Evolutionary conservation across 2,113 vertebrate species (phyloP).

Genomic region (Epinephelus lanceolatus): DNA sequence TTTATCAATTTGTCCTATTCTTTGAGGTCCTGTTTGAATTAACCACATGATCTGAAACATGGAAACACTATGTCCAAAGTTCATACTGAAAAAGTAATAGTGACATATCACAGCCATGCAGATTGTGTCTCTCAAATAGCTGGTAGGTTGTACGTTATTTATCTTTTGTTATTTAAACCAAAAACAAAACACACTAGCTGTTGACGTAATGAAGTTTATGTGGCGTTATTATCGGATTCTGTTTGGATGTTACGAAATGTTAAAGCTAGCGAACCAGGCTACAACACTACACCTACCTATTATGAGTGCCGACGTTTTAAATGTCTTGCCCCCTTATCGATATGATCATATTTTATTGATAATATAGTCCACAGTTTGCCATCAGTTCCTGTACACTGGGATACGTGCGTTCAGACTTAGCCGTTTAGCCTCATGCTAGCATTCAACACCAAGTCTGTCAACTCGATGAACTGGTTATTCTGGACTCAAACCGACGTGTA

Average conservation of each 20-base stretch:
- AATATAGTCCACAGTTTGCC: not conserved
- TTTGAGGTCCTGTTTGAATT: not conserved
- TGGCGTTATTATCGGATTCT: not conserved
- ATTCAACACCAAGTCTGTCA: constrained; percentile 62
- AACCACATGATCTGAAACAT: constrained; percentile 4
- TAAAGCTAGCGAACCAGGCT: not conserved
- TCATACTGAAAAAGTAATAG: constrained; percentile 22
- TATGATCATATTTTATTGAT: not conserved
- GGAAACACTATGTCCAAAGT: constrained; percentile 61
- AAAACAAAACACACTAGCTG: too few relatives aligned
- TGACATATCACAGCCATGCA: not conserved
- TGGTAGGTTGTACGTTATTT: not conserved
- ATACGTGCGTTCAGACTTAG: constrained; percentile 68
- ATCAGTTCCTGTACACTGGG: constrained; percentile 40
- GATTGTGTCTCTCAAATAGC: not conserved
- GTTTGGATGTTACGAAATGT: constrained; percentile 9
- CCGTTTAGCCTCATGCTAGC: constrained; percentile 75
- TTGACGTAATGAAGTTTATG: not conserved
- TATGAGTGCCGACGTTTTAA: fast-evolving
- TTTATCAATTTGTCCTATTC: not conserved
- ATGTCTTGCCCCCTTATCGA: fast-evolving
- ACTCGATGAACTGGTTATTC: constrained; percentile 74
- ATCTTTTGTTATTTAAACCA: too few relatives aligned
- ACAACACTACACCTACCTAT: not conserved
- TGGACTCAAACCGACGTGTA: not conserved